These are phyloP conservation scores for Chironex yamaguchii DNA, from an alignment of 30 jellyfish, hydroid and myxozoan species.

Conservation along the genomic window DNA sequence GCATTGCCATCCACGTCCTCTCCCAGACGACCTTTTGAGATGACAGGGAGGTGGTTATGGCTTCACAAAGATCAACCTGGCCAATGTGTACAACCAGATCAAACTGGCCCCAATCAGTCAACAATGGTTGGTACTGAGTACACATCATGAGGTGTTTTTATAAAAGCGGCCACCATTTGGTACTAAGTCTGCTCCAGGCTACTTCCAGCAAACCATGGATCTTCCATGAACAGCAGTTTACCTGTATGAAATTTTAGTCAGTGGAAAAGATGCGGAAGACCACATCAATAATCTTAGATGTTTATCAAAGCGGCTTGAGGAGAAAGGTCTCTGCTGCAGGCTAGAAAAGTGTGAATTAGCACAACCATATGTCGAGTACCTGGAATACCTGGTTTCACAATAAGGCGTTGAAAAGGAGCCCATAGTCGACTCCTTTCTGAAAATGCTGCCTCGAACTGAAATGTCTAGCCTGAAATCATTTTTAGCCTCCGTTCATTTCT, in stretches of 20 bases:
- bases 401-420: not conserved
- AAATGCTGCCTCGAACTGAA: not conserved
- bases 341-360: not conserved
- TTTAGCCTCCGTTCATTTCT: not conserved
- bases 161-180: not conserved
- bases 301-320: not conserved
- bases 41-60: not conserved
- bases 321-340: not conserved
- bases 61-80: conserved; percentile 20
- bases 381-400: not conserved
- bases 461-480: not conserved
- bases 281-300: not conserved
- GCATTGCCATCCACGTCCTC: not conserved
- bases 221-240: not conserved
- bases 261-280: not conserved
- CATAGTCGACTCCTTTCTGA: not conserved
- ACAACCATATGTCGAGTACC: not conserved
- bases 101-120: not conserved
- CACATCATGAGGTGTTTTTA: not conserved
- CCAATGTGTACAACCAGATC: conserved; percentile 14
- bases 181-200: not conserved
- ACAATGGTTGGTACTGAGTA: not conserved
- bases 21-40: not conserved
- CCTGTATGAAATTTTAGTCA: not conserved
- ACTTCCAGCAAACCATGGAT: not conserved